phyloP scores from a whole-genome alignment of 1,140 invertebrate species.

The Drosophila tristis region DNA sequence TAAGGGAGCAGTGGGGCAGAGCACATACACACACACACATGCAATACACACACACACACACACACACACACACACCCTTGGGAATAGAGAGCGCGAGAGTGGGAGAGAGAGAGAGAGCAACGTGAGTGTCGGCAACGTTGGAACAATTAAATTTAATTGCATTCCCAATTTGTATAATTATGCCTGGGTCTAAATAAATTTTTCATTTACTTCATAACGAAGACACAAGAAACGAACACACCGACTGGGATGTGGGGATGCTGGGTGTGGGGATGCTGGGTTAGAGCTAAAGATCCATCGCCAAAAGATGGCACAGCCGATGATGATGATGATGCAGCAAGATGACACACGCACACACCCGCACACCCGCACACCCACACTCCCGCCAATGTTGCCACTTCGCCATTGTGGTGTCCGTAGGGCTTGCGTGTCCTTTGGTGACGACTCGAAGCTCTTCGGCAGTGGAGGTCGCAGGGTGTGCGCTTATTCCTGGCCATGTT shows the following conservation, averaged over 20 bases:
- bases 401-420: no score
- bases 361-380: no score
- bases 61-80: slow-evolving; percentile 42
- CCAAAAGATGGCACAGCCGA: no score
- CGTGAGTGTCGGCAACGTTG: slow-evolving; percentile 63
- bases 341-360: no score
- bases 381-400: no score
- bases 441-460: no score
- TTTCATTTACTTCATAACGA: slow-evolving; percentile 75
- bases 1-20: slow-evolving; percentile 39
- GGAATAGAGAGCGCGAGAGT: slow-evolving; percentile 7
- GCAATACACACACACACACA: slow-evolving; percentile 41
- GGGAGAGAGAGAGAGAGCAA: slow-evolving; percentile 18
- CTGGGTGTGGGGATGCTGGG: background rate
- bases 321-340: no score
- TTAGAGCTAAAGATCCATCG: background rate
- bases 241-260: background rate
- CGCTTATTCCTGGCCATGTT: no score
- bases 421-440: no score
- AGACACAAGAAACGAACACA: slow-evolving; percentile 42
- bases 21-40: slow-evolving; percentile 30
- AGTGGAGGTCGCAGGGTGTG: no score
- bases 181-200: slow-evolving; percentile 78
- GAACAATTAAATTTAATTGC: slow-evolving; percentile 83
- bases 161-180: slow-evolving; percentile 83